Evolutionary conservation across 1,140 invertebrate species (phyloP), one percentile per base, ranked within the genome.

Genomic region (Drosophila serrata): DNA sequence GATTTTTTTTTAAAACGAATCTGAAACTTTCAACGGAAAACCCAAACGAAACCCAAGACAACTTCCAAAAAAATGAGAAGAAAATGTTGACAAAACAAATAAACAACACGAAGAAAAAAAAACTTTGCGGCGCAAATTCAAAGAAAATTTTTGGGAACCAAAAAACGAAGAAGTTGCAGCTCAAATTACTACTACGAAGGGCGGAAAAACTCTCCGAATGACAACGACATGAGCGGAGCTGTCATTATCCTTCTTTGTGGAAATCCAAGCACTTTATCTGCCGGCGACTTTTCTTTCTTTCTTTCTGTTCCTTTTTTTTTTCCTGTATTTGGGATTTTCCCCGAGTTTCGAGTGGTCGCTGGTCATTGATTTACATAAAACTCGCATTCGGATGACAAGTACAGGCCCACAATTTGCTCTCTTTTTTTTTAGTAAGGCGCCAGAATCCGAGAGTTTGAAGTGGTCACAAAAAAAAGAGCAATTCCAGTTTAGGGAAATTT

Each of bases 1-100:
- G 64, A 70, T 45, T 39, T 45, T 45, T 39, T 45, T 24, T 35
- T 8, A 58, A 62, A 62, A 42, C 35, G 53, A 76, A 75, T 65
- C 40, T 43, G 75, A 87, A 88, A 84, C 82, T 87, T 87, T 85
- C 81, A 67, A 59, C 61, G 77, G 77, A 85, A 84, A 60, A 45
- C 56, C 35, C 58, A 62, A 78, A 78, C 49, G 85, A 81, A 88
- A 88, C 77, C 62, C 74, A 75, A 88, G 72, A 88, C 74, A 79
- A 75, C 74, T 90, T 88, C 85, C 65, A 72, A 75, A 81, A 77
- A 61, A 24, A 43, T 39, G 35, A 31, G 27, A 22, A 43, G 5
- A 58, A 75, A 88, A 78, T 88, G 85, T 88, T 88, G 85, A 88
- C 85, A 90, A 88, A 88, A 88, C 85, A 88, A 88, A 90, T 76